Conservation (phyloP, 2,888 invertebrate species). For the Margaritifera margaritifera region DNA sequence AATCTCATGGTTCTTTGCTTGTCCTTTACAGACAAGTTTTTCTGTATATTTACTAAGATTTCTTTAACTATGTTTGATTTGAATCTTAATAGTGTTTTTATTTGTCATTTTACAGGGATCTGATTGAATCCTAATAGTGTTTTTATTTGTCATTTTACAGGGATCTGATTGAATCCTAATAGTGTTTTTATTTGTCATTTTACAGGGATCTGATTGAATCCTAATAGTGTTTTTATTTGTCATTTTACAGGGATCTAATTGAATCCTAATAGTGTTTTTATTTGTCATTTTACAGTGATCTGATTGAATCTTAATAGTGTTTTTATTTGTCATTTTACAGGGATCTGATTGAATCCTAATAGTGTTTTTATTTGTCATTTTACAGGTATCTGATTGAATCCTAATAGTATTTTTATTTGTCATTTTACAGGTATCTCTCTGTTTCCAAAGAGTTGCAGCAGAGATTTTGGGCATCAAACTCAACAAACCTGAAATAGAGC, state of each 20-base stretch:
- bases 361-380: constrained; percentile 12
- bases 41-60: too few species aligned
- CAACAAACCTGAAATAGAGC: constrained; percentile 80
- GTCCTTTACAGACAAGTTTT: too few species aligned
- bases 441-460: constrained; percentile 82
- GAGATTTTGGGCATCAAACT: constrained; percentile 80
- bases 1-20: too few species aligned
- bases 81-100: too few species aligned
- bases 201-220: constrained; percentile 71
- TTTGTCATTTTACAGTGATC: constrained; percentile 62
- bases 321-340: constrained; percentile 48
- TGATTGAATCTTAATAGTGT: too few species aligned
- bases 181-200: constrained; percentile 12
- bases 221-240: constrained; percentile 7
- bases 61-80: too few species aligned
- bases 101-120: constrained; percentile 62
- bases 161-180: too few species aligned
- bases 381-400: constrained; percentile 71
- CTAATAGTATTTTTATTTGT: constrained; percentile 6
- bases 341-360: too few species aligned
- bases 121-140: too few species aligned
- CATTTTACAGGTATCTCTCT: constrained; percentile 68
- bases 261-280: too few species aligned
- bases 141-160: constrained; percentile 48
- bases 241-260: constrained; percentile 65